These are phyloP conservation scores for Epistrophe grossulariae DNA, from an alignment of 2,888 invertebrate genomes.

Conservation along the genomic window DNA sequence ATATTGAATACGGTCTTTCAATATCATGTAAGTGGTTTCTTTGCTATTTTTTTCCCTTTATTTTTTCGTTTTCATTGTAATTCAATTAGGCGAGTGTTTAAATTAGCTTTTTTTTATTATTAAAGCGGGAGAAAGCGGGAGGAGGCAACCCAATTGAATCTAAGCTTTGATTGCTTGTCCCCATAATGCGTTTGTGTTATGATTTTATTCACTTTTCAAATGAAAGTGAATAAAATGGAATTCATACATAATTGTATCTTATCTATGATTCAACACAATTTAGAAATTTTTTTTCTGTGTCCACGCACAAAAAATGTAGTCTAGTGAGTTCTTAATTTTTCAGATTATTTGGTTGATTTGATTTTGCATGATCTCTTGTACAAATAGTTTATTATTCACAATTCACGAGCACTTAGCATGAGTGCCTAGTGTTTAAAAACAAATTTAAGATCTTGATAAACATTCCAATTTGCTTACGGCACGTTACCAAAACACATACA, in stretches of 20 bases:
- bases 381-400: background rate
- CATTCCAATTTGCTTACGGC: background rate
- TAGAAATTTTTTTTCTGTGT: slow-evolving; percentile 6
- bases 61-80: slow-evolving; percentile 52
- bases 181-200: slow-evolving; percentile 15
- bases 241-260: slow-evolving; percentile 8
- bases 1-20: slow-evolving; percentile 92
- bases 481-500: background rate
- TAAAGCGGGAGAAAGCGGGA: slow-evolving; percentile 4
- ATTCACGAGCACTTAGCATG: slow-evolving; percentile 17
- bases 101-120: slow-evolving; percentile 44
- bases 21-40: slow-evolving; percentile 88
- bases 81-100: slow-evolving; percentile 62
- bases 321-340: background rate
- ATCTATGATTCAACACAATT: slow-evolving; percentile 19
- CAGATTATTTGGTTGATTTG: background rate
- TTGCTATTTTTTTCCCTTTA: background rate
- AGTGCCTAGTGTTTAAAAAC: background rate
- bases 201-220: slow-evolving; percentile 25
- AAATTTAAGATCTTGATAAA: slow-evolving; percentile 13
- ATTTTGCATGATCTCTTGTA: background rate
- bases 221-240: slow-evolving; percentile 46
- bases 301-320: slow-evolving; percentile 19
- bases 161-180: slow-evolving; percentile 3
- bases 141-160: slow-evolving; percentile 40